Base-by-base conservation (phyloP, 2,888 invertebrate genomes). In the Adelognathus sp. region DNA sequence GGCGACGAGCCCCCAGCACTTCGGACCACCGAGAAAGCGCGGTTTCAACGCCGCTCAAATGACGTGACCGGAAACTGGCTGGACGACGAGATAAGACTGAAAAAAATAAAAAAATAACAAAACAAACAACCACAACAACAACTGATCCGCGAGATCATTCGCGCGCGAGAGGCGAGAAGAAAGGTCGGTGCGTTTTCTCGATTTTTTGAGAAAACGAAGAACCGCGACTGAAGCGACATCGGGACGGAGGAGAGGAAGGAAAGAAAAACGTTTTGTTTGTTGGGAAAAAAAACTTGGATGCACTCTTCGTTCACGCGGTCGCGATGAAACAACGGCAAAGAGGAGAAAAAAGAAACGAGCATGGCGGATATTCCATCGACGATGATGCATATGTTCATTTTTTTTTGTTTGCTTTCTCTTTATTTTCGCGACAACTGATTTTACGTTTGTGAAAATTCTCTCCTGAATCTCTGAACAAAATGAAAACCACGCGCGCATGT, bases 71-170 rank as follows among this genome's bases (percentile, higher is more conserved):
- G 86, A 75, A 72, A 83, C 77, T 76, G 81, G 83, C 80, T 83
- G 84, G 79, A 87, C 85, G 79, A 86, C 86, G 86, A 86, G 88
- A 90, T 89, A 89, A 90, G 90, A 90, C 90, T 90, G 90, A 90
- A 80, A n/a, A n/a, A n/a, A n/a, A n/a, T n/a, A n/a, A n/a, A n/a
- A n/a, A n/a, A n/a, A n/a, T n/a, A n/a, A n/a, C n/a, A n/a, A n/a
- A n/a, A n/a, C n/a, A n/a, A n/a, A n/a, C n/a, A n/a, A n/a, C n/a
- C n/a, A n/a, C n/a, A n/a, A n/a, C n/a, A n/a, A n/a, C n/a, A n/a
- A n/a, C n/a, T n/a, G n/a, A n/a, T n/a, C n/a, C n/a, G n/a, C n/a
- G n/a, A n/a, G n/a, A n/a, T n/a, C n/a, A n/a, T n/a, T n/a, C n/a
- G n/a, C n/a, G n/a, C n/a, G n/a, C n/a, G n/a, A n/a, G n/a, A 56